These are phyloP conservation scores for Cerastis leucographa DNA, from an alignment of 2,888 invertebrate genomes.

Conservation along the genomic window DNA sequence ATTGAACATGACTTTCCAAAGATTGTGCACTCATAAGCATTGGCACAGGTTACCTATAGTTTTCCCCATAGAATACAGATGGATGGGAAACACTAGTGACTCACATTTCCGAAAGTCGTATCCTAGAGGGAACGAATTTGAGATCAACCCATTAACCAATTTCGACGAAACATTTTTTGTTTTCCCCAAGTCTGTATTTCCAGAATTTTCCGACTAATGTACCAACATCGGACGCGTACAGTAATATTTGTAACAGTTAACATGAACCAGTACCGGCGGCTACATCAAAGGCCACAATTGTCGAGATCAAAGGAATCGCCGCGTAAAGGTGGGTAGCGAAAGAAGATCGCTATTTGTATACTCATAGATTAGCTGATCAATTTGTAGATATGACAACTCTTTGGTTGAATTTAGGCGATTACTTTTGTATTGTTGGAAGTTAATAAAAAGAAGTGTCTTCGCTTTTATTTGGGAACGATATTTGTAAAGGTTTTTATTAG, in stretches of 20 bases:
- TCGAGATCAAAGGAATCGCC: conserved; percentile 79
- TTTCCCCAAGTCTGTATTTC: conserved; percentile 39
- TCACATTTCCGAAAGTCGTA: background rate
- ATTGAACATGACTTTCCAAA: background rate
- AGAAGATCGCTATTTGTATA: conserved; percentile 63
- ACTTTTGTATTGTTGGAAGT: conserved; percentile 50
- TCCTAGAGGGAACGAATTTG: background rate
- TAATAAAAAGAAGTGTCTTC: conserved; percentile 49
- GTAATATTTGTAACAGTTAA: conserved; percentile 79
- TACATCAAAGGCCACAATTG: conserved; percentile 70
- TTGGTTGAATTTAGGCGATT: conserved; percentile 48
- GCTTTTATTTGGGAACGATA: conserved; percentile 35
- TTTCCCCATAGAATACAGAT: background rate
- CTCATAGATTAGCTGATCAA: conserved; percentile 58
- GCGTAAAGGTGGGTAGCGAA: conserved; percentile 71
- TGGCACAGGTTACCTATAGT: background rate
- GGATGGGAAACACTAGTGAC: background rate
- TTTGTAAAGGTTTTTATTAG: background rate
- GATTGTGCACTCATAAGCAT: background rate
- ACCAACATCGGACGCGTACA: conserved; percentile 73
- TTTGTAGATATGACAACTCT: conserved; percentile 59
- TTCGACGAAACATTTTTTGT: background rate
- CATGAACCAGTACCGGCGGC: conserved; percentile 79
- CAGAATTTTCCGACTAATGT: conserved; percentile 58
- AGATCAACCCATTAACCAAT: background rate